Base-by-base conservation (phyloP, 2,888 invertebrate genomes). In the Dyspetes luteomarginatus region DNA sequence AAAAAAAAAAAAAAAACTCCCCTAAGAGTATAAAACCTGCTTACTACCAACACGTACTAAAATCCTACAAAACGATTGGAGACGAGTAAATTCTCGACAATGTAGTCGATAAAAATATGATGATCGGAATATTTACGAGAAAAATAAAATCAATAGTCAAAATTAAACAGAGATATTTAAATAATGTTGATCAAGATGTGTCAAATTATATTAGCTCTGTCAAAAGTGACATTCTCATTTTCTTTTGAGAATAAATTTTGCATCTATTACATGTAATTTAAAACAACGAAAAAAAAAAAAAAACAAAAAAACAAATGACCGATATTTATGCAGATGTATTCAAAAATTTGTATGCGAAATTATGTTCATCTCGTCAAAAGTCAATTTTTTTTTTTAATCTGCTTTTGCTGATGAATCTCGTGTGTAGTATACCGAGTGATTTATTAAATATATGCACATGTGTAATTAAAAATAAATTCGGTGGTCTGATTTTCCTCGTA, bases 1-100 rank as follows among this genome's bases (percentile, higher is more conserved):
- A 9, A 41, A 62, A 58, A 64, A 62, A 69, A 45, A 56, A 60
- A 62, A 72, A 50, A 71, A 19, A 17, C 17, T 22, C 30, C 52
- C 52, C n/a, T 28, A 41, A 3, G 30, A 30, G 24, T 52, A 67
- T 52, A 36, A 36, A 36, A 9, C 36, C 52, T 15, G 41, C 55
- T 73, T 55, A 73, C 4, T 28, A 43, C 50, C 64, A 64, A 50
- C n/a, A n/a, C 48, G 30, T 50, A 17, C 60, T 60, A 41, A 43
- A 52, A 58, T 12, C 55, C 36, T 12, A 50, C 41, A 52, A 62
- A 72, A 28, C 50, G 36, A 62, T 28, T 41, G 52, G n/a, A 60
- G 17, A 72, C 72, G 60, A 36, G 60, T 72, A 36, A 36, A 55
- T 64, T 73, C 43, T 52, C 19, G 24, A 41, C n/a, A 9, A 19